Percentiles rank a stretch among this genome's conserved stretches.
Conservation (phyloP, 2,797 vertebrate genomes). For the Parauchenoglanis punctatus region DNA sequence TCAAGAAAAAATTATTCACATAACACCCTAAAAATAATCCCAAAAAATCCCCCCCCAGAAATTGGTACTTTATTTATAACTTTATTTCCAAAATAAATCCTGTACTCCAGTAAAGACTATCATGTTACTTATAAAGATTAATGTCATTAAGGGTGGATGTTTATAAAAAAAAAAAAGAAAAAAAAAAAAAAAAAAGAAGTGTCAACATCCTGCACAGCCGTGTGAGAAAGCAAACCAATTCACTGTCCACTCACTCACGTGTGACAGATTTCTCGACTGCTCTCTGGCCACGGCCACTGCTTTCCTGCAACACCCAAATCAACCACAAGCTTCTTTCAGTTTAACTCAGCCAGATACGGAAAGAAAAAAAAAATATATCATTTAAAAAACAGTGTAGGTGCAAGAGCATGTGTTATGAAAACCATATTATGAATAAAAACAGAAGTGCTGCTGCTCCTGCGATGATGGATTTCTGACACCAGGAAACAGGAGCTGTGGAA, state of each 20-base stretch:
- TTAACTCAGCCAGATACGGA: not conserved
- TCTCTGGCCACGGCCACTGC: not conserved
- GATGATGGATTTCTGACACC: not conserved
- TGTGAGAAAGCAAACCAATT: not conserved
- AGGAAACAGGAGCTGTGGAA: not conserved
- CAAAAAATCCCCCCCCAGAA: too few relatives aligned
- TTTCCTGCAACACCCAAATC: not conserved
- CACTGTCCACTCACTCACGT: not conserved
- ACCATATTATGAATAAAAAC: not conserved
- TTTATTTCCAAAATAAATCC: too few relatives aligned
- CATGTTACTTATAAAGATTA: too few relatives aligned
- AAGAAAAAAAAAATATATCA: not conserved
- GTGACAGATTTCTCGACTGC: not conserved
- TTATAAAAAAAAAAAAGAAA: too few relatives aligned
- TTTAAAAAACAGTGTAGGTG: too few relatives aligned
- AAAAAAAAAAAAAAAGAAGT: too few relatives aligned
- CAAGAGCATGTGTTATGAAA: not conserved
- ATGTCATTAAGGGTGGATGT: too few relatives aligned
- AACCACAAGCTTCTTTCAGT: not conserved
- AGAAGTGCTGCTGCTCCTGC: not conserved
- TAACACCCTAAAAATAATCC: too few relatives aligned
- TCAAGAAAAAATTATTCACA: too few relatives aligned
- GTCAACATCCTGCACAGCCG: too few relatives aligned
- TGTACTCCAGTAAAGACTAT: too few relatives aligned
- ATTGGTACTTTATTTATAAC: too few relatives aligned